phyloP scores from a whole-genome alignment of 2,113 vertebrate genomes.

The Tichodroma muraria region DNA sequence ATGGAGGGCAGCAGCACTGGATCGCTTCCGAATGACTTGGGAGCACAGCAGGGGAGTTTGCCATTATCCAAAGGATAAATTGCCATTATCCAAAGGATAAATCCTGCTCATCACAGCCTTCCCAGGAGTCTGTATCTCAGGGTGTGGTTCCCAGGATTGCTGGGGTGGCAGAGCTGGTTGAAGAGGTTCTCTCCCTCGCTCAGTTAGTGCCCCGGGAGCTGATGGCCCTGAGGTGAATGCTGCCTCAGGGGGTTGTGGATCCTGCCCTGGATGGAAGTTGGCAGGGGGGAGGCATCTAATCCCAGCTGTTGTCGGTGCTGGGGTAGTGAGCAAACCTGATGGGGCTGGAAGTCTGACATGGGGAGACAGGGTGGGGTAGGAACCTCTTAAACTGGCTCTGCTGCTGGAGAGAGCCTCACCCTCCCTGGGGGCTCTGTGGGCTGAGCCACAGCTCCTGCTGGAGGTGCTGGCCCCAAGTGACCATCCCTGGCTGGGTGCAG shows the following conservation, averaged over 20 bases:
- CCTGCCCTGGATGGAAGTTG: background rate
- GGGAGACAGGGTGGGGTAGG: background rate
- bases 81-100: background rate
- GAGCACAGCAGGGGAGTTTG: background rate
- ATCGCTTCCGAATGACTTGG: background rate
- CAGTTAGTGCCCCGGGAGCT: background rate
- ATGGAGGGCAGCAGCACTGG: background rate
- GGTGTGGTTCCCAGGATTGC: background rate
- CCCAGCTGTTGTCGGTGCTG: background rate
- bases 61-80: background rate
- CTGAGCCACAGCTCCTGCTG: background rate
- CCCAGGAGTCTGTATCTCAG: background rate
- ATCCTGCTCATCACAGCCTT: background rate
- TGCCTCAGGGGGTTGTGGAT: background rate
- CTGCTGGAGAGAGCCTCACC: background rate
- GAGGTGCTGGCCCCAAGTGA: accelerated
- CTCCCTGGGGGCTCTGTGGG: background rate
- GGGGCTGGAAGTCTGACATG: background rate
- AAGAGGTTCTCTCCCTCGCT: background rate
- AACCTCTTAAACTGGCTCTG: constrained; percentile 10
- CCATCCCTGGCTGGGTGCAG: background rate
- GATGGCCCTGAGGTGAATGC: background rate
- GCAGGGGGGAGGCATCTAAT: background rate
- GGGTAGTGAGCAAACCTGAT: background rate
- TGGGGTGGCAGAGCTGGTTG: background rate